These are phyloP conservation scores for Drosophila novamexicana DNA, from an alignment of 1,140 invertebrate genomes.

Conservation along the genomic window DNA sequence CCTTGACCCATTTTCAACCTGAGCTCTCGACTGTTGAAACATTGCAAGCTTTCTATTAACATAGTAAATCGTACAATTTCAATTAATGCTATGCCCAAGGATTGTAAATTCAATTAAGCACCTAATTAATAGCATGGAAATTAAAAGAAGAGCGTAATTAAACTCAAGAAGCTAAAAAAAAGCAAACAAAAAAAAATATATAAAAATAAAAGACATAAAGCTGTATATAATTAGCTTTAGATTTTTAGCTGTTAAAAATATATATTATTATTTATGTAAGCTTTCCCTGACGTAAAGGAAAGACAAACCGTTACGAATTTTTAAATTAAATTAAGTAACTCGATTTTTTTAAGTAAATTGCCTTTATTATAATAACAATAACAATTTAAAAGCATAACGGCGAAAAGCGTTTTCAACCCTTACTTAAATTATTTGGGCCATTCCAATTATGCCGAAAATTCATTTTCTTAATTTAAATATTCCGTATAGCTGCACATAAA, in stretches of 20 bases:
- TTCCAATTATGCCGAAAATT: not conserved
- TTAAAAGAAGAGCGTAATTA: not conserved
- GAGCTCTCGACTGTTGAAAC: constrained; percentile 3
- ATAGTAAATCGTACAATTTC: constrained; percentile 19
- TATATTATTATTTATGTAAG: too few relatives aligned
- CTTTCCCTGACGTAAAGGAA: too few relatives aligned
- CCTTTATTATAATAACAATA: too few relatives aligned
- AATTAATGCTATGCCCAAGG: constrained; percentile 6
- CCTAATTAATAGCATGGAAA: constrained; percentile 27
- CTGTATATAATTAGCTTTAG: too few relatives aligned
- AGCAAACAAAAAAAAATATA: not conserved
- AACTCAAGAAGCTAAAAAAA: not conserved
- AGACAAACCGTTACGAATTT: too few relatives aligned
- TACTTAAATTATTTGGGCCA: too few relatives aligned
- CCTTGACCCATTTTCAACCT: constrained; percentile 68
- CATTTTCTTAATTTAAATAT: not conserved
- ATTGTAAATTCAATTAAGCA: constrained; percentile 18
- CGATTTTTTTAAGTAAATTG: too few relatives aligned
- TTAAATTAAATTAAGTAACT: too few relatives aligned
- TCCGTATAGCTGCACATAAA: not conserved
- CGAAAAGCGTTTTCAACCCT: not conserved
- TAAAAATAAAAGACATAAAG: not conserved
- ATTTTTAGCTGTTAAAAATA: too few relatives aligned
- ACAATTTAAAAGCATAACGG: too few relatives aligned
- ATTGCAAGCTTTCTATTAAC: constrained; percentile 22